Base-by-base conservation (phyloP, 2,888 invertebrate genomes). In the Escarpia spicata region DNA sequence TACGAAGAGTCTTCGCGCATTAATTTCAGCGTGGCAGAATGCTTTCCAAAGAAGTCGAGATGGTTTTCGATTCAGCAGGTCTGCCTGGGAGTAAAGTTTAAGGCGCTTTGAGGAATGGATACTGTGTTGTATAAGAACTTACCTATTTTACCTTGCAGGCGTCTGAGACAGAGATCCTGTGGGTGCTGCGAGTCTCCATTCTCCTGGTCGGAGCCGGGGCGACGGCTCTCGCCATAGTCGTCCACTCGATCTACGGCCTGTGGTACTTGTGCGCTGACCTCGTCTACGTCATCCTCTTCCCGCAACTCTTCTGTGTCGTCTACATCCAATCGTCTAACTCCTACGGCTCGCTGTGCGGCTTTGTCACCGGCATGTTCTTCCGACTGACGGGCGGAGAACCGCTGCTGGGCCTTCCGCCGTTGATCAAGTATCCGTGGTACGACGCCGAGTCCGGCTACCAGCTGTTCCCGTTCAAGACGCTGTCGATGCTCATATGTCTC, bases 231-330 rank as follows among this genome's bases (percentile, higher is more conserved):
- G 99, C 99, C 26, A 97, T 99, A 95, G 98, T 98, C 94, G 99
- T 99, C 95, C 98, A 99, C 94, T 99, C 99, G 95, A 99, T 99
- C 96, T 99, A 99, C 96, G 99, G 99, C 19, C 97, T 99, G 93
- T 99, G 99, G 99, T 99, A 98, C 94, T 98, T 99, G 98, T 99
- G 99, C 97, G 99, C 99, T 91, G 99, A 99, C 97, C 97, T 99
- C 96, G 99, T 99, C 94, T 99, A 99, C 97, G 99, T 99, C 94
- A 99, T 99, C 96, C 97, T 99, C 95, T 99, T 99, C 97, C 99
- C 99, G 0, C 93, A 93, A 90, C 97, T 99, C 44, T 97, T 99
- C 95, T 99, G 99, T 98, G 99, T 99, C 95, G 99, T 99, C 37
- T 99, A 99, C 97, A 98, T 99, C 97, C 98, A 98, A 96, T 97